phyloP scores from a whole-genome alignment of 2,113 vertebrate genomes.

The Silurus asotus region DNA sequence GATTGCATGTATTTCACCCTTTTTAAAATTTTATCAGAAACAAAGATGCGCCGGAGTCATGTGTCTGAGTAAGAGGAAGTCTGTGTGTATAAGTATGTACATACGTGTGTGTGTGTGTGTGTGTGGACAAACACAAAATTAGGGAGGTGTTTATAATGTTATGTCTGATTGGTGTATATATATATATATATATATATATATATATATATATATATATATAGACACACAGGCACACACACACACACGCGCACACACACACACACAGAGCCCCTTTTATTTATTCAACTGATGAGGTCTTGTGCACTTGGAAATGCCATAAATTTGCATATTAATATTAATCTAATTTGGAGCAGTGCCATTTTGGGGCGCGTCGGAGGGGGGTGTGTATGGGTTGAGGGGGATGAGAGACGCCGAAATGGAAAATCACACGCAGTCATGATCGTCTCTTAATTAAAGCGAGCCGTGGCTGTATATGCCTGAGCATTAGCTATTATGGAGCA shows the following conservation, averaged over 20 bases:
- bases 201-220: too few relatives aligned
- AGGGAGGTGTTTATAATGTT: too few relatives aligned
- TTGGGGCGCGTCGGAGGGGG: constrained; percentile 66
- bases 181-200: too few relatives aligned
- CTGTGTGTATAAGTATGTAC: too few relatives aligned
- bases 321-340: constrained; percentile 78
- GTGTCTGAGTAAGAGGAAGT: background rate
- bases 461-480: constrained; percentile 49
- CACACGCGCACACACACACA: constrained; percentile 42
- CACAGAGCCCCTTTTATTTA: constrained; percentile 66
- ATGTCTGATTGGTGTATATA: too few relatives aligned
- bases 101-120: too few relatives aligned
- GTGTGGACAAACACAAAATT: too few relatives aligned
- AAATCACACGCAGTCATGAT: constrained; percentile 74
- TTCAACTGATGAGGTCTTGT: constrained; percentile 67
- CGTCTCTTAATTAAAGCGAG: constrained; percentile 75
- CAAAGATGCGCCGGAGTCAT: constrained; percentile 3
- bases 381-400: constrained; percentile 1
- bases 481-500: background rate
- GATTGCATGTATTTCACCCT: constrained; percentile 28
- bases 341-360: constrained; percentile 77
- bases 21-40: constrained; percentile 25
- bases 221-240: constrained; percentile 9
- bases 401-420: constrained; percentile 68
- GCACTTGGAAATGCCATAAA: constrained; percentile 72